Conservation (phyloP, 2,113 vertebrate genomes). For the Carettochelys insculpta region DNA sequence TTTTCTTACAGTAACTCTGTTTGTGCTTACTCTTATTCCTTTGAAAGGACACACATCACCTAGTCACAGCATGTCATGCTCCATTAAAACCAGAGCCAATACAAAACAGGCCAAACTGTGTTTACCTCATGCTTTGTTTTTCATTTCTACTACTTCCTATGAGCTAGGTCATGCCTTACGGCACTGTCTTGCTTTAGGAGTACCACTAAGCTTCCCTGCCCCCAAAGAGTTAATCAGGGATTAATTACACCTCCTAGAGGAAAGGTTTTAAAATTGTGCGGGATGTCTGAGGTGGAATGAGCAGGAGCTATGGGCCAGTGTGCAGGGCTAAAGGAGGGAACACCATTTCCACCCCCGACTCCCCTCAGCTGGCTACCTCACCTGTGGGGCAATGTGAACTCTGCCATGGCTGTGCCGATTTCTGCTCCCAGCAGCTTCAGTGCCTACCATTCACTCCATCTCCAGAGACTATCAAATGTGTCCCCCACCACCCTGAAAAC, state of each 20-base stretch:
- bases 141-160: not conserved
- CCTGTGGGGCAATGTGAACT: too few species aligned
- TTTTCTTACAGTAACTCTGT: not conserved
- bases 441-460: too few species aligned
- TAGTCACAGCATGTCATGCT: not conserved
- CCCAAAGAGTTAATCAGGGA: not conserved
- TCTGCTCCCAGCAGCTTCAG: too few species aligned
- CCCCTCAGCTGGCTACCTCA: too few species aligned
- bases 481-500: too few species aligned
- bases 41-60: not conserved
- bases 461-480: too few species aligned
- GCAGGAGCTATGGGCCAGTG: too few species aligned
- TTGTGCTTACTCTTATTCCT: not conserved
- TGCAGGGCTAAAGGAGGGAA: too few species aligned
- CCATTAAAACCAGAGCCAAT: not conserved
- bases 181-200: not conserved
- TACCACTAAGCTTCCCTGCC: not conserved
- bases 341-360: too few species aligned
- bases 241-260: not conserved
- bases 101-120: not conserved
- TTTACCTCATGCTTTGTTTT: constrained; percentile 21
- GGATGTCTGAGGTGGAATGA: too few species aligned
- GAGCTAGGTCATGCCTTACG: not conserved
- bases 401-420: too few species aligned
- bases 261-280: too few species aligned